phyloP scores from a whole-genome alignment of 2,113 vertebrate genomes.

The Ochotona curzoniae region DNA sequence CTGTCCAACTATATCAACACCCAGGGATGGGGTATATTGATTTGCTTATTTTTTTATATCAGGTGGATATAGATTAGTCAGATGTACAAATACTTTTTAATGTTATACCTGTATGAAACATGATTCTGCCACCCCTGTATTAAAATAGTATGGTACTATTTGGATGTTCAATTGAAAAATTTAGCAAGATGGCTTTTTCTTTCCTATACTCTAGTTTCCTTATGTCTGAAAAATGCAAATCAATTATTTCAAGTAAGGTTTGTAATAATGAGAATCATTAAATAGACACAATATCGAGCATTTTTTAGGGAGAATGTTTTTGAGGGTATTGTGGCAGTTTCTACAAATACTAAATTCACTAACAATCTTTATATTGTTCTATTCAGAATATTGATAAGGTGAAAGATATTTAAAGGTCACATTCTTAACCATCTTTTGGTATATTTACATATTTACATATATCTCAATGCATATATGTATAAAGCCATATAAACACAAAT shows the following conservation, averaged over 20 bases:
- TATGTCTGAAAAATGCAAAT: constrained; percentile 21
- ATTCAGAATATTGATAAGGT: background rate
- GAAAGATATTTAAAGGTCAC: background rate
- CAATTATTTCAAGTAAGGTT: background rate
- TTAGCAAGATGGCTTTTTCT: background rate
- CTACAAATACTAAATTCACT: background rate
- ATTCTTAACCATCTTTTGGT: background rate
- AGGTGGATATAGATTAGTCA: background rate
- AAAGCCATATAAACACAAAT: background rate
- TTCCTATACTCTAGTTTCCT: background rate
- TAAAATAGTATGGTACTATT: background rate
- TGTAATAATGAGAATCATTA: background rate
- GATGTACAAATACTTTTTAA: background rate
- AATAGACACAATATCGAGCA: background rate
- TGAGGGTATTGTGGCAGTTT: background rate
- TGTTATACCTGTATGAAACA: background rate
- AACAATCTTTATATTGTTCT: background rate
- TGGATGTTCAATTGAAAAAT: background rate
- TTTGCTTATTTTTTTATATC: background rate
- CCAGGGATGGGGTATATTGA: no score
- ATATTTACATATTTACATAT: background rate
- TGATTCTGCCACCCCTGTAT: background rate
- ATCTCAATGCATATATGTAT: background rate
- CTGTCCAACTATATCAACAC: no score
- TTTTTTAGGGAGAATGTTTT: background rate